Evolutionary conservation across 2,113 vertebrate species (phyloP), one percentile per base, ranked within the genome.

Genomic region (Corythornis madagascariensis): DNA sequence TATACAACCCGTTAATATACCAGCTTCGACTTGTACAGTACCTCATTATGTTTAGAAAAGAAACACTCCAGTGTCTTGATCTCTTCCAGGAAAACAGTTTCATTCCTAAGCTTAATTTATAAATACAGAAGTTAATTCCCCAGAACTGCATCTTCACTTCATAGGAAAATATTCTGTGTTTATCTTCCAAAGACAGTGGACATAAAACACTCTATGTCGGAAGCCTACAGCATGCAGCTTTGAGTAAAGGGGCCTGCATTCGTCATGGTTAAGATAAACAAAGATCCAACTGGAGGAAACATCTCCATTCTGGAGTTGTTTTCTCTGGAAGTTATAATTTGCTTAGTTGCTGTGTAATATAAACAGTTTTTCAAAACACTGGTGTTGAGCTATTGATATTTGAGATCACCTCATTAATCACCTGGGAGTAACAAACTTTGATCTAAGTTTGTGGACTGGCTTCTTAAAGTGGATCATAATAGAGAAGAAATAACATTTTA

Each of bases 401-500:
- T 89, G 95, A 96, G 96, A 96, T 95, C 92, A 95, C 90, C 85
- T 96, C 94, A 95, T 98, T 98, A 96, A 97, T 98, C 96, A 97
- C 93, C 91, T 94, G 86, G 67, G 84, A 96, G 88, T 95, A 96
- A 97, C 92, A 79, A 93, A 95, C 93, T 95, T 96, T 38, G 38
- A 96, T 95, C 92, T 92, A 71, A 94, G 93, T 95, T 96, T 78
- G 92, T 0, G 28, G 90, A 48, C 88, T 96, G 48, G 53, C 89
- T 97, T 95, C 93, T 60, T 83, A 53, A 65, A 95, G 83, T 89
- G 91, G 88, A 61, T 96, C 88, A 89, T 96, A 95, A 92, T 90
- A 70, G 18, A 57, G 48, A 88, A 92, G 59, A 84, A 91, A 29
- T 57, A 85, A 28, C 22, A 53, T 61, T 87, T 91, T 29, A 80